Base-by-base conservation (phyloP, 2,797 vertebrate genomes). In the Galagoides demidoff region DNA sequence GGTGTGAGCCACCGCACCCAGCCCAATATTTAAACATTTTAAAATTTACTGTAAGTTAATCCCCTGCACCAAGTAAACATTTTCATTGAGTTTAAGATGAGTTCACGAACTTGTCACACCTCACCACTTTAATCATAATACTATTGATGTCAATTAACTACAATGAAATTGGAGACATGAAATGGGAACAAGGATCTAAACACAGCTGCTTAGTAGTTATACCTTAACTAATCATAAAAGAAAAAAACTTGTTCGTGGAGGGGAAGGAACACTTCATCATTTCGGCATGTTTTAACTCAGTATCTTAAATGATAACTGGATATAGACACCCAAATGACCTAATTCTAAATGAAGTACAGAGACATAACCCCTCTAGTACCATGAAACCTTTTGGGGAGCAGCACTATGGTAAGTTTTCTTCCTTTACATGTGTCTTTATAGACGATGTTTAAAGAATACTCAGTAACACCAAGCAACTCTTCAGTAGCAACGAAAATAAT, bases 231-330 rank as follows among this genome's bases (percentile, higher is more conserved):
- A 77, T 85, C 45, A 92, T 37, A 94, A 95, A 92, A 59, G 57
- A 61, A 77, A 89, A 89, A 77, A 52, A 14, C 49, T 16, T 52
- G 34, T 34, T 34, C 2, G 7, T 39, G 6, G 31, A 31, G 43
- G 31, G 7, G 64, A 29, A 57, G 31, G 14, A 66, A 52, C 49
- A 52, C 49, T 52, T 52, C 49, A 52, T 81, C 94, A 87, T 73
- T 95, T 93, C 52, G 61, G 37, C n/a, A 87, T 70, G 16, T 88
- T 94, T 94, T 92, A 82, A 45, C 39, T 87, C 89, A 90, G 37
- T 34, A 85, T 89, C 95, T 85, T 68, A 85, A 89, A 49, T 90
- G 43, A 95, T 85, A 55, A 55, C 27, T 66, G 7, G 85, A 79
- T 70, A 78, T 2, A 92, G 76, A 68, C 10, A 86, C n/a, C 19